Percentiles rank a stretch among this genome's conserved stretches.
phyloP scores from a whole-genome alignment of 2,888 invertebrate genomes.

The Cheilosia vernalis region DNA sequence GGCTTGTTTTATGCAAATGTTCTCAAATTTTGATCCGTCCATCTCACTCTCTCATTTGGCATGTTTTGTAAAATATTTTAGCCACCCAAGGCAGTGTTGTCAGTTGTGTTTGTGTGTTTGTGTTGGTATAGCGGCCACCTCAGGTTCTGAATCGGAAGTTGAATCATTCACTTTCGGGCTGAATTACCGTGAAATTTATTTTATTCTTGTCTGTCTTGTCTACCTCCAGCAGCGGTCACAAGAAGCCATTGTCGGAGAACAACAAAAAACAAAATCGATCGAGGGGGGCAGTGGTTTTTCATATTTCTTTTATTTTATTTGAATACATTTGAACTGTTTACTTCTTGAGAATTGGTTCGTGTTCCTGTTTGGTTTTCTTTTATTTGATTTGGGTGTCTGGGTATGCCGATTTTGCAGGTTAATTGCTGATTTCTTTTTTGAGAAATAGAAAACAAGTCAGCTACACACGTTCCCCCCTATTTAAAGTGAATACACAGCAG shows the following conservation, averaged over 20 bases:
- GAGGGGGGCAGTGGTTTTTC: slow-evolving; percentile 10
- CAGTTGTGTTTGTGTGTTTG: not conserved
- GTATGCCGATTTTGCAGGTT: not conserved
- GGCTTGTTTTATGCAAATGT: slow-evolving; percentile 65
- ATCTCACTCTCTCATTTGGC: slow-evolving; percentile 1
- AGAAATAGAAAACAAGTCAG: not conserved
- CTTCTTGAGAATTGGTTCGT: slow-evolving; percentile 36
- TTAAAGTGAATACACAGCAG: no score
- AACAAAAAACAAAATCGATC: slow-evolving; percentile 34
- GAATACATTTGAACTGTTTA: slow-evolving; percentile 22
- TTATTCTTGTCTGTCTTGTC: slow-evolving; percentile 41
- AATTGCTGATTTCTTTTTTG: not conserved
- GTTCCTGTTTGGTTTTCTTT: not conserved
- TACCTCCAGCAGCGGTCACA: slow-evolving; percentile 24
- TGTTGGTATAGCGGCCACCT: slow-evolving; percentile 7
- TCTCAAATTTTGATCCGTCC: slow-evolving; percentile 40
- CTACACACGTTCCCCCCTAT: no score
- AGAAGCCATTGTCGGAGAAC: slow-evolving; percentile 1
- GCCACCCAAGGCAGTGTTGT: not conserved
- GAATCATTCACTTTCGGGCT: slow-evolving; percentile 47
- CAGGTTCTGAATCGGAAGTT: slow-evolving; percentile 46
- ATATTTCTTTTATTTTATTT: slow-evolving; percentile 5
- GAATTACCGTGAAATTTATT: slow-evolving; percentile 37
- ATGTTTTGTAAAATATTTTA: slow-evolving; percentile 20
- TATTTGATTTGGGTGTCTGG: slow-evolving; percentile 11